A percentile compares a stretch with the other conserved stretches of the same genome.
Conservation (phyloP, 2,888 invertebrate species). For the Zonitis immaculata region DNA sequence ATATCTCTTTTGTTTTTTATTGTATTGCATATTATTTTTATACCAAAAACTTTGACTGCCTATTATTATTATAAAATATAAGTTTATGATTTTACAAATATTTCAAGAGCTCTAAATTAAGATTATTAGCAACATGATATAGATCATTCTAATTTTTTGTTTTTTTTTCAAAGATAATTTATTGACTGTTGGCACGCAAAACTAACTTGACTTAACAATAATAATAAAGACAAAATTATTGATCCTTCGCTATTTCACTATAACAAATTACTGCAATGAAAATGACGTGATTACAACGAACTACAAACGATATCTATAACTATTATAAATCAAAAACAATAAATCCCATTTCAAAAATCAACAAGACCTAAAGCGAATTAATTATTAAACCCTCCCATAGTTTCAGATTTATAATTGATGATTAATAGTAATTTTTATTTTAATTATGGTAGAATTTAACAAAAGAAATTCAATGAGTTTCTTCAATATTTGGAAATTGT, state of each 20-base stretch:
- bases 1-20: slow-evolving; percentile 18
- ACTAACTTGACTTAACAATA: neutral
- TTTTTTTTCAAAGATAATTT: no score
- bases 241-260: neutral
- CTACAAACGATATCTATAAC: no score
- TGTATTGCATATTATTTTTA: slow-evolving; percentile 14
- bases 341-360: no score
- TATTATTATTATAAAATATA: neutral
- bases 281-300: neutral
- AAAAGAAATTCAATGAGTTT: no score
- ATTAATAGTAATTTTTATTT: no score
- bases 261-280: neutral
- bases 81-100: neutral
- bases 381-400: no score
- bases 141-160: neutral
- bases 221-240: neutral
- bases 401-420: no score
- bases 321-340: no score
- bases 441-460: no score
- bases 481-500: no score
- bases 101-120: neutral
- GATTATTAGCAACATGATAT: neutral
- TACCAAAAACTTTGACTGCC: neutral
- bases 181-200: neutral
- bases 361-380: no score